Evolutionary conservation across 2,888 invertebrate species (phyloP).

Genomic region (Dorcus parallelipipedus): DNA sequence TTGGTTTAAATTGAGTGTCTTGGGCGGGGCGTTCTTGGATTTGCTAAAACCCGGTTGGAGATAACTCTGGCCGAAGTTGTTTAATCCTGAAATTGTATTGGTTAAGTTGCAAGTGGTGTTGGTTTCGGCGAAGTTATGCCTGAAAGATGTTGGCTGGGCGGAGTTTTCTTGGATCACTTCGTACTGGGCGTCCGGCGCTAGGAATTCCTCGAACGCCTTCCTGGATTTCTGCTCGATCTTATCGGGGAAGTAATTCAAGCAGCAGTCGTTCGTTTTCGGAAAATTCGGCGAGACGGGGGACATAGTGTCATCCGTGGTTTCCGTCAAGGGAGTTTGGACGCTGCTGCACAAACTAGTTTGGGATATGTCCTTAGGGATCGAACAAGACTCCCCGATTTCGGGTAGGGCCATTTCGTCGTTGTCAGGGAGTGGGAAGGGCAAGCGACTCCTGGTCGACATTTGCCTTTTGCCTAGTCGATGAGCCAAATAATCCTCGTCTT

Average conservation of each 20-base stretch:
- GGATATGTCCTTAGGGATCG: slow-evolving; percentile 42
- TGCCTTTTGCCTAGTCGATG: slow-evolving; percentile 57
- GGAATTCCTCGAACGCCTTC: slow-evolving; percentile 42
- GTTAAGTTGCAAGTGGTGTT: slow-evolving; percentile 38
- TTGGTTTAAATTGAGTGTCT: slow-evolving; percentile 34
- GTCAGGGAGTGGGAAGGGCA: slow-evolving; percentile 54
- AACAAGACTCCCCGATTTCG: slow-evolving; percentile 19
- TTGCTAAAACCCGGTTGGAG: slow-evolving; percentile 24
- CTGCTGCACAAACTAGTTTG: slow-evolving; percentile 44
- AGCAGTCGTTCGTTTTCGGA: slow-evolving; percentile 38
- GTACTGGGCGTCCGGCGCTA: slow-evolving; percentile 63
- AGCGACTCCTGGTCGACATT: slow-evolving; percentile 57
- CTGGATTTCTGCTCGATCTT: slow-evolving; percentile 25
- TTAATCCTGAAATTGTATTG: slow-evolving; percentile 47
- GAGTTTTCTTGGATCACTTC: slow-evolving; percentile 55
- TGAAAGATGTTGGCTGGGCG: slow-evolving; percentile 31
- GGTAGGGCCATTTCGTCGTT: slow-evolving; percentile 40
- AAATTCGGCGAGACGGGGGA: slow-evolving; percentile 37
- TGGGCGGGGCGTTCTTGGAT: slow-evolving; percentile 37
- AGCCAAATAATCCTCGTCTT: slow-evolving; percentile 58
- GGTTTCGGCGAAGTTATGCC: slow-evolving; percentile 29
- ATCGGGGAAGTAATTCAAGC: slow-evolving; percentile 40
- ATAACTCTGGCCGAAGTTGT: slow-evolving; percentile 43
- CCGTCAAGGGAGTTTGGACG: slow-evolving; percentile 47
- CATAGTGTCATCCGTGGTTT: slow-evolving; percentile 46